Base-by-base conservation (phyloP, 2,113 vertebrate species). In the Mesembrinibis cayennensis region DNA sequence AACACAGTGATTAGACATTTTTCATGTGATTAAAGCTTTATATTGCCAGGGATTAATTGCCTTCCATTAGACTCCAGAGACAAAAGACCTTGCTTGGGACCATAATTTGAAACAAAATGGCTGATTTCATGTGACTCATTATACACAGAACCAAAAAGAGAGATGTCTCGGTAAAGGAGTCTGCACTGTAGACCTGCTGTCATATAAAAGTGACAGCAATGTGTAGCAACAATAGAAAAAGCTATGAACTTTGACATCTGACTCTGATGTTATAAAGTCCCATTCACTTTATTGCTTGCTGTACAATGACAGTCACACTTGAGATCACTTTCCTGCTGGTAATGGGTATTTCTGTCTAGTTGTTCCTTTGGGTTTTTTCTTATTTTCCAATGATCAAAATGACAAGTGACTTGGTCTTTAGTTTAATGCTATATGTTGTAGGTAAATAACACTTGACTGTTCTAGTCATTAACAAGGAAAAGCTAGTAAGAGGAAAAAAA, bases 1-100 rank as follows among this genome's bases (percentile, higher is more conserved):
- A 93, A 78, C 25, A 69, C 29, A 66, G 29, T 63, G 45, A 79
- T 81, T 93, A 94, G 79, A 30, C 50, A 40, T 95, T 94, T 90
- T 96, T 96, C 49, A 10, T 94, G 38, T 55, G 74, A 95, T 86
- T 93, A 93, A 90, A 92, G 22, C 53, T 82, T 90, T 88, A 40
- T 88, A 32, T 82, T 82, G 30, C 29, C 44, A 83, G 50, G 32
- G 42, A 89, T 88, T 93, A 86, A 90, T 83, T 83, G 59, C 72
- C 67, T 92, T 96, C 79, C 29, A 12, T 90, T 85, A 66, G 29
- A 40, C 23, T 94, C n/a, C 32, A 36, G 13, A 61, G 77, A 85
- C 23, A 70, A 65, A 87, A 84, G 38, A 50, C 34, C 19, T 90
- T 89, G 25, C n/a, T 87, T 80, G 40, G 50, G 58, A 92, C 45